Evolutionary conservation across 2,888 invertebrate genomes (phyloP).

Genomic region (Dendrolimus houi): DNA sequence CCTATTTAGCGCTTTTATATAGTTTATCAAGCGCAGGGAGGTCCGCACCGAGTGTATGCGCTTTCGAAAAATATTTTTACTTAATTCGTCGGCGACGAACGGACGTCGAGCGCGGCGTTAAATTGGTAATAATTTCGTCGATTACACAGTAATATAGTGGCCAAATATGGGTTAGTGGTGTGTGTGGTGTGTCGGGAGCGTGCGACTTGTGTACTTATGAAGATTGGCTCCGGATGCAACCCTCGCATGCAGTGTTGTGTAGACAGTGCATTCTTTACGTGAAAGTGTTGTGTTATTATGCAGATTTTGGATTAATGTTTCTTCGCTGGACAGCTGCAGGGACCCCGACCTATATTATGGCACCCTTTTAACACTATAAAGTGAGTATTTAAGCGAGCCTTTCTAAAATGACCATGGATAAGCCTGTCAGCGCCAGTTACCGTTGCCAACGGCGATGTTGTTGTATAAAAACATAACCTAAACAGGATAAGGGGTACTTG

Average conservation of each 20-base stretch:
- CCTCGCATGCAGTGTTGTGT: conserved; percentile 36
- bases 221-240: conserved; percentile 24
- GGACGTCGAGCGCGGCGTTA: conserved; percentile 65
- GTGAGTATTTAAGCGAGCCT: background rate
- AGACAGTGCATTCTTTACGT: conserved; percentile 48
- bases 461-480: background rate
- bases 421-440: background rate
- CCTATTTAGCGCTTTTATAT: conserved; percentile 66
- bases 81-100: conserved; percentile 58
- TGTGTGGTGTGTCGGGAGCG: conserved; percentile 46
- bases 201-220: conserved; percentile 46
- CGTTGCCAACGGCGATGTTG: background rate
- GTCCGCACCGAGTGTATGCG: conserved; percentile 62
- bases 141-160: conserved; percentile 66
- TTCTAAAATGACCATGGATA: background rate
- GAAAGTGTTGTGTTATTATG: conserved; percentile 38
- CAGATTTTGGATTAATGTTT: no score
- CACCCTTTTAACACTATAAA: background rate
- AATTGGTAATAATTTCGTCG: conserved; percentile 73
- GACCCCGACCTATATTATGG: no score
- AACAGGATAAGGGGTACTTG: background rate
- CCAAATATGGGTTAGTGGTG: conserved; percentile 72
- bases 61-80: conserved; percentile 72
- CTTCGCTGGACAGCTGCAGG: no score
- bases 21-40: conserved; percentile 72